These are phyloP conservation scores for Amorpha juglandis DNA, from an alignment of 2,888 invertebrate species.

Conservation along the genomic window DNA sequence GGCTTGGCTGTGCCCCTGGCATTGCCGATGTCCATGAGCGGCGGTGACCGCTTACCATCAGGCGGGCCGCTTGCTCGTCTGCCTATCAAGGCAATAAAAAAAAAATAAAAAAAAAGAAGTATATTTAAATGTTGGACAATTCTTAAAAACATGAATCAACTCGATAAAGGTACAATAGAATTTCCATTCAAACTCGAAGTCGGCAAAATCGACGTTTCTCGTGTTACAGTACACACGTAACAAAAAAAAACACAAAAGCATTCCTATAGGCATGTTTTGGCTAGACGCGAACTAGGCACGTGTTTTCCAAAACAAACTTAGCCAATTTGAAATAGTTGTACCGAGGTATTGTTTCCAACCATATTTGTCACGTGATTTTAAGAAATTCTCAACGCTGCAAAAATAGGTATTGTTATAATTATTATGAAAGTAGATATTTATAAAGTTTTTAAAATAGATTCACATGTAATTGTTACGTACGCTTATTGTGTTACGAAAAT, in stretches of 20 bases:
- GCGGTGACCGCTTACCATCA: too few species aligned
- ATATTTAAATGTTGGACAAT: background rate
- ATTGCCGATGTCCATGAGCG: too few species aligned
- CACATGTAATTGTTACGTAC: background rate
- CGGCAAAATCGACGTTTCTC: background rate
- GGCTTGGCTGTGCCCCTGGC: too few species aligned
- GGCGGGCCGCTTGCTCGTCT: too few species aligned
- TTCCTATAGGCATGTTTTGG: constrained; percentile 44
- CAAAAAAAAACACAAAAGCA: constrained; percentile 35
- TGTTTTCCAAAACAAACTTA: constrained; percentile 44
- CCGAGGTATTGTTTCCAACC: constrained; percentile 51
- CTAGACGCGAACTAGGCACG: constrained; percentile 42
- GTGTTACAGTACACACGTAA: constrained; percentile 7
- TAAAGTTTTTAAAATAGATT: background rate
- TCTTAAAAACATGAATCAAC: background rate
- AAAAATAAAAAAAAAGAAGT: too few species aligned
- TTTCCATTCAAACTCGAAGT: background rate
- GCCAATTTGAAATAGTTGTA: constrained; percentile 43
- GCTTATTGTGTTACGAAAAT: background rate
- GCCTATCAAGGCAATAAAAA: too few species aligned
- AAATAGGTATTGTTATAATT: constrained; percentile 4
- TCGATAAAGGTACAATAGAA: background rate
- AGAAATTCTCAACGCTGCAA: constrained; percentile 20
- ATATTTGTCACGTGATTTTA: constrained; percentile 52
- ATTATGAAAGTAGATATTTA: constrained; percentile 9